Base-by-base conservation (phyloP, 2,888 invertebrate species). In the Stenchaetothrips biformis region DNA sequence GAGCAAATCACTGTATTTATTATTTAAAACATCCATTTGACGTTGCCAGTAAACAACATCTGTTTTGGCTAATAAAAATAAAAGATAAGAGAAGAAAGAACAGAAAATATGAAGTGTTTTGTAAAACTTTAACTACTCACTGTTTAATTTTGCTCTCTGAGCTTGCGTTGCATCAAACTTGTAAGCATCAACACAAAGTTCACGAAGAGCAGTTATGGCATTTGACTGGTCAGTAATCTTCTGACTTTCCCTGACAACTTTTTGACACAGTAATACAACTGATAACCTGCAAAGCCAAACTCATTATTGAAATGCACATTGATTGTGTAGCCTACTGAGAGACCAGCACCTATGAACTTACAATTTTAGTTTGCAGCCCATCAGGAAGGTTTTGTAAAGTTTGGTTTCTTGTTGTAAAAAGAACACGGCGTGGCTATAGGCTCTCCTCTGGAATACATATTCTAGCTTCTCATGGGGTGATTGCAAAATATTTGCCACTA, bases 351-450 rank as follows among this genome's bases (percentile, higher is more conserved):
- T 16, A 88, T 83, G 79, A 88, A 89, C 86, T 90, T 88, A 88
- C 84, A 90, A 88, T 87, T 89, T 88, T 1, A 89, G 87, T 84
- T 88, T 89, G 78, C 90, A 86, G 0, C 90, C 89, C 83, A 90
- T 89, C 16, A 90, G 87, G 80, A 91, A 88, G 7, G 86, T 87
- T 81, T 89, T 88, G 85, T 89, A 91, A 48, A 89, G 85, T 82
- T 89, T 87, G 84, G 88, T 87, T 86, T 92, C 90, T 67, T 88
- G 86, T 82, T 89, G 88, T 3, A 91, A 86, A 85, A 91, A 90
- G 85, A 89, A 90, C 78, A 92, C 86, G 2, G 89, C 87, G 84
- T 89, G 88, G 62, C 88, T 88, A 84, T 90, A 91, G 77, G 89
- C 86, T 83, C 88, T 88, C 83, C 89, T 88, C 81, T 90, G 87